Evolutionary conservation across 2,888 invertebrate genomes (phyloP).

Genomic region (Caenorhabditis sp.): DNA sequence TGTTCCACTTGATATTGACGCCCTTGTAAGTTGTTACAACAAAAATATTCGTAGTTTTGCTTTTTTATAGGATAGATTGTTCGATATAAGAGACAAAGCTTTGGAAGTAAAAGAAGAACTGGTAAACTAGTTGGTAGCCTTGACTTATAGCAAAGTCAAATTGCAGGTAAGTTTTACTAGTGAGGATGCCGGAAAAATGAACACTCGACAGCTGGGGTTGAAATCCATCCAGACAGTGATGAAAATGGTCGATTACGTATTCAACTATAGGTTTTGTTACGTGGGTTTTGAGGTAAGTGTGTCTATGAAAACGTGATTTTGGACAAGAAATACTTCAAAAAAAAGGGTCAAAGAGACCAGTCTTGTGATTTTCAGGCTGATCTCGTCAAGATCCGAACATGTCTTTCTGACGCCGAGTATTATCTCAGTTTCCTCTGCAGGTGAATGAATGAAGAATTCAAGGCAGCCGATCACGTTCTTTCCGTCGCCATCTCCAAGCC

Average conservation of each 20-base stretch:
- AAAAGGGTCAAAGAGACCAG: background rate
- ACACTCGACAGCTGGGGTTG: slow-evolving; percentile 30
- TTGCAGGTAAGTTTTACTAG: slow-evolving; percentile 11
- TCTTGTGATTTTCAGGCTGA: slow-evolving; percentile 34
- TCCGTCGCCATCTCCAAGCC: background rate
- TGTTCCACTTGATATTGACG: slow-evolving; percentile 47
- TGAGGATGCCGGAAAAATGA: slow-evolving; percentile 34
- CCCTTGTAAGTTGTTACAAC: slow-evolving; percentile 23
- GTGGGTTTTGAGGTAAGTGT: slow-evolving; percentile 45
- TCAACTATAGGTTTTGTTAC: slow-evolving; percentile 47
- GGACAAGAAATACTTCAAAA: background rate
- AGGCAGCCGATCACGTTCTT: slow-evolving; percentile 3
- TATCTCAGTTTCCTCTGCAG: slow-evolving; percentile 51
- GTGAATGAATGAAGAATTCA: slow-evolving; percentile 5
- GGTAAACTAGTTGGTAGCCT: slow-evolving; percentile 3
- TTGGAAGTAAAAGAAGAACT: slow-evolving; percentile 43
- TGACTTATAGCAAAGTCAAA: background rate
- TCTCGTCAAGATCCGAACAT: slow-evolving; percentile 53
- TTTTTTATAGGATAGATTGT: slow-evolving; percentile 34
- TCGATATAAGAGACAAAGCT: slow-evolving; percentile 46
- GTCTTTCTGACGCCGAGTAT: slow-evolving; percentile 53
- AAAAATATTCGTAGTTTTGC: background rate
- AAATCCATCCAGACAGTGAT: slow-evolving; percentile 37
- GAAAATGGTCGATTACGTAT: slow-evolving; percentile 57
- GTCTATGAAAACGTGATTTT: background rate